Conservation (phyloP, 2,113 vertebrate genomes). For the Laticauda colubrina region DNA sequence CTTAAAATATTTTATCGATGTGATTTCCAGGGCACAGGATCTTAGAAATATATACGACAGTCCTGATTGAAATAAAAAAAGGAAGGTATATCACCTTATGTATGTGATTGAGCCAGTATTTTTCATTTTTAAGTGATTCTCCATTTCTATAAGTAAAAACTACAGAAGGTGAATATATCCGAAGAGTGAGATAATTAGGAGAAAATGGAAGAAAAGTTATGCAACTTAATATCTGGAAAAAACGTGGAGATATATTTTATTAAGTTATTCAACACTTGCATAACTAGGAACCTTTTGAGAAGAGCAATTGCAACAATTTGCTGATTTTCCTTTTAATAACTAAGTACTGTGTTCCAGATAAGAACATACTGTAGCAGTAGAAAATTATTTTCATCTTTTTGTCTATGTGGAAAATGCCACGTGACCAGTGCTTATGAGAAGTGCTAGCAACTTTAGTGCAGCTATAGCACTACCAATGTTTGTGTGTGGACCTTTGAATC, state of each 20-base stretch:
- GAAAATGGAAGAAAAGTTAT: neutral
- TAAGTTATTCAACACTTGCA: neutral
- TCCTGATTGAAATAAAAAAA: neutral
- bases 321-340: neutral
- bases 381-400: neutral
- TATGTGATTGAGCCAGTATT: neutral
- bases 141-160: neutral
- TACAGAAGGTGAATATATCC: neutral
- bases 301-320: neutral
- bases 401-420: neutral
- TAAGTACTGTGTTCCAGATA: neutral
- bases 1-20: neutral
- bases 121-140: neutral
- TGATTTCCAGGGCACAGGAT: neutral
- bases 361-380: neutral
- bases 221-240: neutral
- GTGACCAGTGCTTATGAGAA: neutral
- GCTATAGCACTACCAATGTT: neutral
- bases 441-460: neutral
- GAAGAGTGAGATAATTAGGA: neutral
- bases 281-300: neutral
- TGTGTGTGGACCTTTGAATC: too few species aligned
- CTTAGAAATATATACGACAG: neutral
- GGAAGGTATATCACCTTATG: neutral
- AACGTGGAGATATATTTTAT: neutral